Conservation (phyloP, 2,797 vertebrate genomes). For the Aulostomus chinensis region DNA sequence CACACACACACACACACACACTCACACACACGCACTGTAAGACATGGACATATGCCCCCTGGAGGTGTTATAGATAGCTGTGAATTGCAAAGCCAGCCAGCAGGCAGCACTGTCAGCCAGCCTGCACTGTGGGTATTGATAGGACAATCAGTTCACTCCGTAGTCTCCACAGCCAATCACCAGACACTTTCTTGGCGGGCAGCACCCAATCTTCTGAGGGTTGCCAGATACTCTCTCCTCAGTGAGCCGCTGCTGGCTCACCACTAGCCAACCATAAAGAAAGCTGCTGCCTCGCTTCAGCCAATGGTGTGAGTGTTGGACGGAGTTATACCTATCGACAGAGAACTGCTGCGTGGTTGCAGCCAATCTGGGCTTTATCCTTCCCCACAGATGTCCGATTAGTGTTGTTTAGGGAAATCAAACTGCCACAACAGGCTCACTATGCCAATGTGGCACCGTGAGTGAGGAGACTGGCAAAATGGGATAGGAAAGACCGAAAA, state of each 20-base stretch:
- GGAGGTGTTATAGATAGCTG: constrained; percentile 69
- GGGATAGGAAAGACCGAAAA: constrained; percentile 39
- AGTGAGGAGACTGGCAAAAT: constrained; percentile 45
- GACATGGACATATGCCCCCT: constrained; percentile 61
- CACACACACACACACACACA: constrained; percentile 8
- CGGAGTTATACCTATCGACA: constrained; percentile 63
- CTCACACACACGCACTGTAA: constrained; percentile 25
- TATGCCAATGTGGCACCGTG: constrained; percentile 53
- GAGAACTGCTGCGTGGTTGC: constrained; percentile 52
- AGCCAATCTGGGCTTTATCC: constrained; percentile 77
- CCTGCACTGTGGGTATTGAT: constrained; percentile 56
- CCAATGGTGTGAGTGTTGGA: constrained; percentile 67
- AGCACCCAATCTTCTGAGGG: constrained; percentile 58
- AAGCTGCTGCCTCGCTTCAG: constrained; percentile 48
- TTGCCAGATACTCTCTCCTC: constrained; percentile 67
- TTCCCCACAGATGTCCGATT: constrained; percentile 78
- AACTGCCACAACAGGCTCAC: constrained; percentile 57
- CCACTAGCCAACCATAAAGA: constrained; percentile 66
- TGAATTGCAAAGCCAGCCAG: constrained; percentile 63
- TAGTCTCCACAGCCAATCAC: constrained; percentile 59
- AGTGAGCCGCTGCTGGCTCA: constrained; percentile 58
- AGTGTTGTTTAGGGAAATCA: constrained; percentile 76
- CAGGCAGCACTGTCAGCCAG: constrained; percentile 60
- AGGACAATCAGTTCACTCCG: constrained; percentile 67
- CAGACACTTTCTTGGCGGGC: constrained; percentile 65